phyloP scores from a whole-genome alignment of 2,113 vertebrate species.

The Ivindomyrus marchei region DNA sequence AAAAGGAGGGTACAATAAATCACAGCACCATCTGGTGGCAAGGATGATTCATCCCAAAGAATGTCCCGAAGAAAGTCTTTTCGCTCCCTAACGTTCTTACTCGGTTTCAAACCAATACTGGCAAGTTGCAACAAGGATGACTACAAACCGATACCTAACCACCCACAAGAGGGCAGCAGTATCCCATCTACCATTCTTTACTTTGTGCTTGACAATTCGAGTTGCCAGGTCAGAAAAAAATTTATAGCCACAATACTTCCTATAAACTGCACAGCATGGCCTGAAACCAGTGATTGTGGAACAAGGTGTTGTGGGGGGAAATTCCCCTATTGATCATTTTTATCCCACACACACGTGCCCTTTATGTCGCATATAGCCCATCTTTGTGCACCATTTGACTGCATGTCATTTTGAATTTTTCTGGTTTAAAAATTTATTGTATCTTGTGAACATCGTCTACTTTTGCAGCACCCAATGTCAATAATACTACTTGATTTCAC shows the following conservation, averaged over 20 bases:
- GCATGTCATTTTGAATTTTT: neutral
- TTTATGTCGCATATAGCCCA: neutral
- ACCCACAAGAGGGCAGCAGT: neutral
- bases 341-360: neutral
- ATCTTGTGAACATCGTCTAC: neutral
- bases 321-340: neutral
- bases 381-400: neutral
- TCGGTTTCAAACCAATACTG: neutral
- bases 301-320: neutral
- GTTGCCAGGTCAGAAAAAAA: neutral
- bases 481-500: neutral
- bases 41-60: neutral
- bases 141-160: neutral
- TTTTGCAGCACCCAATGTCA: neutral
- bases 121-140: neutral
- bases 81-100: neutral
- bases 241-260: neutral
- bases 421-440: neutral
- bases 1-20: constrained; percentile 36
- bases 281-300: neutral
- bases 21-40: constrained; percentile 35
- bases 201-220: neutral
- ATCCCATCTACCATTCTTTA: neutral
- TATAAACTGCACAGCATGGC: neutral
- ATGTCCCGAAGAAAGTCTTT: neutral